Base-by-base conservation (phyloP, 2,888 invertebrate species). In the Colostygia pectinataria region DNA sequence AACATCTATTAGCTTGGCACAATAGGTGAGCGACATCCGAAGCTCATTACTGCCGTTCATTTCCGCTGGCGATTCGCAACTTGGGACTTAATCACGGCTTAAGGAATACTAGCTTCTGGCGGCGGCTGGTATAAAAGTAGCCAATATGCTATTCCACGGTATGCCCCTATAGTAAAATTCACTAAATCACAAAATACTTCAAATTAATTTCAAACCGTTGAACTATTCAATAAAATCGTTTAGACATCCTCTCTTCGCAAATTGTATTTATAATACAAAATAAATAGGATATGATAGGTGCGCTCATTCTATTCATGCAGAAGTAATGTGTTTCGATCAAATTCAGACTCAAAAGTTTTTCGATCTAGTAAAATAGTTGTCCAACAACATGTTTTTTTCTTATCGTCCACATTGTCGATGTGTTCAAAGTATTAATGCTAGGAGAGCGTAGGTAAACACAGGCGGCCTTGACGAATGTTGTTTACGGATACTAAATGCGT, bases 21-120 rank as follows among this genome's bases (percentile, higher is more conserved):
- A 90, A 90, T 90, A 89, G 89, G 83, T 86, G 86, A 88, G 86
- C 87, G 88, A 88, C 85, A 89, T 90, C 89, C 89, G 89, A 89
- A 88, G 85, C 89, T 88, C 89, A 86, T 90, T 90, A 88, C 80
- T 82, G 80, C 72, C 70, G 71, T 80, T 79, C 82, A 74, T 87
- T 89, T 90, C 89, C 89, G 89, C 74, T 86, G 75, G 78, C 74
- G 74, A 84, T 88, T 85, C 78, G 81, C 82, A 80, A 85, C 80
- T 79, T 71, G 77, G 82, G 70, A 74, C 71, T 74, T 77, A 79
- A 77, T 74, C 70, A 69, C 74, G 69, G 62, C 65, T 77, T 77
- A 77, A 73, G 73, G 68, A 70, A 69, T 71, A 72, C 71, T 66
- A 61, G 61, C 62, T 6, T 20, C 20, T 5, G 20, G 5, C 20